Conservation (phyloP, 1,140 invertebrate genomes). For the Antheraea mylitta region DNA sequence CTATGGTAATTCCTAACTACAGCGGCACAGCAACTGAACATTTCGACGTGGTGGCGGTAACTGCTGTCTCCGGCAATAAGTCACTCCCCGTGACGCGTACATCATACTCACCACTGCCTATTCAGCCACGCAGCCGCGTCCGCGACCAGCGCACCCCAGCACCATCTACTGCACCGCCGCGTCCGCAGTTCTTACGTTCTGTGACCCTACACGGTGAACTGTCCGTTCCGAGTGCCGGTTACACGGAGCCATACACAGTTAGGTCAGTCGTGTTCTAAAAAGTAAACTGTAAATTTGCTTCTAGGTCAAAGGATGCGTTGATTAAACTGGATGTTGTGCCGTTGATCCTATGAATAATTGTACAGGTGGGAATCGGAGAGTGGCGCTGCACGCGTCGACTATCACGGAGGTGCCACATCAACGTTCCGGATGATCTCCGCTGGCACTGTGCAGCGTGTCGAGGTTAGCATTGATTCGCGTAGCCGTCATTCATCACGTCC, state of each 20-base stretch:
- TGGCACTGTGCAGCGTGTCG: constrained; percentile 34
- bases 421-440: constrained; percentile 37
- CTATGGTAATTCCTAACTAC: constrained; percentile 33
- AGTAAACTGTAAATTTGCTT: too few species aligned
- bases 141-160: constrained; percentile 14
- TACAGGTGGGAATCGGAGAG: constrained; percentile 50
- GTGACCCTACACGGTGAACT: constrained; percentile 39
- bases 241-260: constrained; percentile 46
- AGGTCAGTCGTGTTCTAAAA: constrained; percentile 29
- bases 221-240: constrained; percentile 50
- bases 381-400: constrained; percentile 45
- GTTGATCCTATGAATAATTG: not conserved
- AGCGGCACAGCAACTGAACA: not conserved
- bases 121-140: not conserved
- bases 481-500: too few species aligned
- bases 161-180: constrained; percentile 16
- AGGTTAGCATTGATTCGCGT: constrained; percentile 28
- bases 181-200: constrained; percentile 38
- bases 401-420: constrained; percentile 47
- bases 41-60: not conserved
- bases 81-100: not conserved
- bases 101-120: not conserved
- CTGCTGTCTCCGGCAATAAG: not conserved
- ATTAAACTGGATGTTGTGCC: not conserved
- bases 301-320: too few species aligned